Percentiles rank a stretch among this genome's conserved stretches.
Evolutionary conservation across 2,113 vertebrate species (phyloP).

Genomic region (Sphyrna mokarran): DNA sequence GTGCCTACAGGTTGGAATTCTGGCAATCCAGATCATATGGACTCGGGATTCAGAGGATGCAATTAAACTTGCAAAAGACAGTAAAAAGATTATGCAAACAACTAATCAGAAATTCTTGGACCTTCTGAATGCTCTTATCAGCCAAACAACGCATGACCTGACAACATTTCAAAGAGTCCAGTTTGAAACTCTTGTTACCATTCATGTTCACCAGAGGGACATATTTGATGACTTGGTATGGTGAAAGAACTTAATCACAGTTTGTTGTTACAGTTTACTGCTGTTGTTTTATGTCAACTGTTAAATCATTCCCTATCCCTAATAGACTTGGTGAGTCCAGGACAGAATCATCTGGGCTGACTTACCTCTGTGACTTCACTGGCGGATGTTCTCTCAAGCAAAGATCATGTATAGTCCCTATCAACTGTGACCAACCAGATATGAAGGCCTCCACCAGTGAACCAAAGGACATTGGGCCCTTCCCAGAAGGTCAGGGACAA

Average conservation of each 20-base stretch:
- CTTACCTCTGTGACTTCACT: no score
- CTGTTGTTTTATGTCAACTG: neutral
- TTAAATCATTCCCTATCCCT: neutral
- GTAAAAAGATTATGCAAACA: constrained; percentile 74
- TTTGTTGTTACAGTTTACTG: neutral
- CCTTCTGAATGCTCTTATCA: constrained; percentile 75
- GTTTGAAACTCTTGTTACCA: constrained; percentile 83
- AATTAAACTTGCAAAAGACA: constrained; percentile 64
- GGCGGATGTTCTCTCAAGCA: no score
- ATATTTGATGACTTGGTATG: constrained; percentile 85
- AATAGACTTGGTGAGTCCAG: no score
- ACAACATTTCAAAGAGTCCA: constrained; percentile 74
- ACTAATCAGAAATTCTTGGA: constrained; percentile 80
- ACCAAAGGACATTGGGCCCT: no score
- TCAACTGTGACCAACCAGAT: no score
- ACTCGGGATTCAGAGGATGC: constrained; percentile 76
- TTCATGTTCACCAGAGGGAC: constrained; percentile 86
- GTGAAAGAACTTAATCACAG: constrained; percentile 33
- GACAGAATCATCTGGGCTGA: no score
- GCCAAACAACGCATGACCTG: constrained; percentile 73
- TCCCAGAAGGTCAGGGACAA: no score
- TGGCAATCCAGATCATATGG: constrained; percentile 85
- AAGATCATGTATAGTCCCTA: no score
- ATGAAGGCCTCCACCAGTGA: no score
- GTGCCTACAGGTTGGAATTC: constrained; percentile 67